These are phyloP conservation scores for Melanotus villosus DNA, from an alignment of 2,888 invertebrate species.

Conservation along the genomic window DNA sequence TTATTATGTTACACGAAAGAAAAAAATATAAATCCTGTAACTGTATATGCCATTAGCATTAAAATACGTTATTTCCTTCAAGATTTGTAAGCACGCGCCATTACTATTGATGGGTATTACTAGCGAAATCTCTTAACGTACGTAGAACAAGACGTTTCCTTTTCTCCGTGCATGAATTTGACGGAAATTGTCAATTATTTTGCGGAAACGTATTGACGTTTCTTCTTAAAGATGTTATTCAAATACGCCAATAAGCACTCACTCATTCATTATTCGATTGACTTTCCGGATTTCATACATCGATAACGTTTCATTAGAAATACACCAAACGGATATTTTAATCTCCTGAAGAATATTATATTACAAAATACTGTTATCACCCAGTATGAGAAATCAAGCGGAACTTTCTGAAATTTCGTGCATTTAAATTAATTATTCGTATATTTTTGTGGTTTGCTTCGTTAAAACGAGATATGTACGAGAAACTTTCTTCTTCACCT, in stretches of 20 bases:
- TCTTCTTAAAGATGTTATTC: neutral
- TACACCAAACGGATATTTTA: too few species aligned
- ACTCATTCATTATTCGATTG: neutral
- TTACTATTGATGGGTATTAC: conserved; percentile 9
- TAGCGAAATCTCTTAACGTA: neutral
- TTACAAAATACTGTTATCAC: too few species aligned
- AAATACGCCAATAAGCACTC: neutral
- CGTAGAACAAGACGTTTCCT: conserved; percentile 7
- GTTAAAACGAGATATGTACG: too few species aligned
- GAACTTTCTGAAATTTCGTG: too few species aligned
- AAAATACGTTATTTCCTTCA: conserved; percentile 16
- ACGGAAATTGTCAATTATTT: conserved; percentile 17
- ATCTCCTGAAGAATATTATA: too few species aligned
- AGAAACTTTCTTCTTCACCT: too few species aligned
- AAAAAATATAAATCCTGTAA: conserved; percentile 2
- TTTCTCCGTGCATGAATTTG: conserved; percentile 4
- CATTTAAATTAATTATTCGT: too few species aligned
- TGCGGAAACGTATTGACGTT: conserved; percentile 3
- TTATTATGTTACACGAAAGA: neutral
- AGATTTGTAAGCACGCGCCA: conserved; percentile 21
- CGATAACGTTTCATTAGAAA: too few species aligned
- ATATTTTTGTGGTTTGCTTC: too few species aligned
- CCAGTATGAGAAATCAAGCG: too few species aligned
- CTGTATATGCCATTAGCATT: conserved; percentile 5
- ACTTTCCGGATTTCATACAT: neutral